Evolutionary conservation across 2,888 invertebrate species (phyloP).

Genomic region (Lepeophtheirus nordmannii): DNA sequence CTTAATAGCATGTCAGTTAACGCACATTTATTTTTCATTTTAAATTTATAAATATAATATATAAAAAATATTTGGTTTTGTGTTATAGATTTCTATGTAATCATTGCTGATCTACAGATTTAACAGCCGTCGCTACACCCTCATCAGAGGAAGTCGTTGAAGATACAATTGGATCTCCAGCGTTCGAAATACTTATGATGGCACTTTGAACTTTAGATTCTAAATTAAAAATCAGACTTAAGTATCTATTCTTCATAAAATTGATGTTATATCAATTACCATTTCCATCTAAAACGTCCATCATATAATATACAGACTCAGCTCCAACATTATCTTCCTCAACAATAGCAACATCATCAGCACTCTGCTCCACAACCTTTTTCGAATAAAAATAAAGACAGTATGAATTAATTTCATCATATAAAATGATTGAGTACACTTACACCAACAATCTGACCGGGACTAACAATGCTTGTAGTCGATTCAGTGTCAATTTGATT

Average conservation of each 20-base stretch:
- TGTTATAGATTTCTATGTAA: no score
- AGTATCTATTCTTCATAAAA: not conserved
- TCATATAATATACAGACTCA: not conserved
- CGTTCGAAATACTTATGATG: slow-evolving; percentile 4
- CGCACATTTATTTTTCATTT: no score
- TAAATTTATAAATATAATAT: no score
- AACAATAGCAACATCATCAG: not conserved
- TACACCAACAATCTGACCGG: not conserved
- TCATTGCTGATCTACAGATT: not conserved
- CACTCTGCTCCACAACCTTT: not conserved
- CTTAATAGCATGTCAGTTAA: no score
- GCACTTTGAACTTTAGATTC: slow-evolving; percentile 5
- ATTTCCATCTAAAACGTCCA: slow-evolving; percentile 3
- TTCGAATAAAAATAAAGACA: not conserved
- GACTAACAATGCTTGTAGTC: not conserved
- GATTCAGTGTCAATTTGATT: not conserved
- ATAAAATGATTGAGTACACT: not conserved
- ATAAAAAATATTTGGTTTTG: no score
- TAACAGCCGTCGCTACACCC: not conserved
- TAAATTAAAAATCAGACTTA: not conserved
- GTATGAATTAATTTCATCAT: no score
- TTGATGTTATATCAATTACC: not conserved
- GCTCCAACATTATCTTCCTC: not conserved
- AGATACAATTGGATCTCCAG: not conserved
- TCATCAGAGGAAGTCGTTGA: not conserved